Evolutionary conservation across 2,888 invertebrate genomes (phyloP).

Genomic region (Ormyrus rosae): DNA sequence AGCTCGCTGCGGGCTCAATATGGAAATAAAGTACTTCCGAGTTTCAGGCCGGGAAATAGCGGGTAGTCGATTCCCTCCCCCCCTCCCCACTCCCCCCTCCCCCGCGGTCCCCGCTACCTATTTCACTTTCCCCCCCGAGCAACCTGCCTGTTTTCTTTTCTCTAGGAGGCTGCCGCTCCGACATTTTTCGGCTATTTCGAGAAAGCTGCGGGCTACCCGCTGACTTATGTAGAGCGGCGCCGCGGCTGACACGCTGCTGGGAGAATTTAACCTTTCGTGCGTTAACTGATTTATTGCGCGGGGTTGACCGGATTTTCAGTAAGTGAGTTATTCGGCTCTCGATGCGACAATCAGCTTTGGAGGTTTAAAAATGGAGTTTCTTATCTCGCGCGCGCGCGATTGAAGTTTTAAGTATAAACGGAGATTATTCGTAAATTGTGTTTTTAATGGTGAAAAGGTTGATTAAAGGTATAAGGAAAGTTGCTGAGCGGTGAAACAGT

Average conservation of each 20-base stretch:
- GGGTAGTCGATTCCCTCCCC: slow-evolving; percentile 32
- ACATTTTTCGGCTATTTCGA: slow-evolving; percentile 30
- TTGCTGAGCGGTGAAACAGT: too few species aligned
- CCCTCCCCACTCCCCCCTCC: slow-evolving; percentile 17
- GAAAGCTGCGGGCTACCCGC: background rate
- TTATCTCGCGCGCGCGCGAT: background rate
- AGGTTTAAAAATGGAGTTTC: background rate
- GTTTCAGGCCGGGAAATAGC: slow-evolving; percentile 64
- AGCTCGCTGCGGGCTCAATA: slow-evolving; percentile 62
- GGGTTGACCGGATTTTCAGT: background rate
- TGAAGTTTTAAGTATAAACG: too few species aligned
- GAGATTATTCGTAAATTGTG: too few species aligned
- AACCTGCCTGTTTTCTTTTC: background rate
- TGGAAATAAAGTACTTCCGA: slow-evolving; percentile 71
- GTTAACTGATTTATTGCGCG: slow-evolving; percentile 37
- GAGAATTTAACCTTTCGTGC: background rate
- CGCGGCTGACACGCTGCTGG: background rate
- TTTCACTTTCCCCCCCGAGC: slow-evolving; percentile 32
- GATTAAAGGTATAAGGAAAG: too few species aligned
- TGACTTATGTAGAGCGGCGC: too few species aligned
- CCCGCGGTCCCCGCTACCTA: slow-evolving; percentile 43
- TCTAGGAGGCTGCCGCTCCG: background rate
- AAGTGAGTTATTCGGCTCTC: too few species aligned
- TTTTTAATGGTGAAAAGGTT: too few species aligned
- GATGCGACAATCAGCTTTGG: background rate